Evolutionary conservation across 2,888 invertebrate species (phyloP).

Genomic region (Trachelus troglodyta): DNA sequence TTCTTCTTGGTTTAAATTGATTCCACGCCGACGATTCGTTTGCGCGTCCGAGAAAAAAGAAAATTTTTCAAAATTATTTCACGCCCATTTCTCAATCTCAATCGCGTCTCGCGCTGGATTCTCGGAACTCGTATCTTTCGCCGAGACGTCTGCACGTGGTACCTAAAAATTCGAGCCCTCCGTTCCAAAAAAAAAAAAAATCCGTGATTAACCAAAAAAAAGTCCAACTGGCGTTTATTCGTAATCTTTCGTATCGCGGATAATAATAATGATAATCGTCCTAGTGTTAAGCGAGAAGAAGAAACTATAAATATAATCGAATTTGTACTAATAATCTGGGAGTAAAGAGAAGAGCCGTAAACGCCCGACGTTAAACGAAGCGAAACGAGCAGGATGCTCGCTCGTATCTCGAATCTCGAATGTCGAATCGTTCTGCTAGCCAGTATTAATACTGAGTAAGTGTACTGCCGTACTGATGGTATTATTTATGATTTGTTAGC

Average conservation of each 20-base stretch:
- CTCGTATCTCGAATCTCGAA: not conserved
- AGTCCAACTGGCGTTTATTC: not conserved
- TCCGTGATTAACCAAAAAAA: not conserved
- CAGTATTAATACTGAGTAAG: constrained; percentile 5
- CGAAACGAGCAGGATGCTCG: not conserved
- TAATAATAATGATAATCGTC: not conserved
- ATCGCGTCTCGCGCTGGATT: not conserved
- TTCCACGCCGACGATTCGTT: too few species aligned
- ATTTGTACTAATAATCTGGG: not conserved
- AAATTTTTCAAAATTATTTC: too few species aligned
- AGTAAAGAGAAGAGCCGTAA: not conserved
- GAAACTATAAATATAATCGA: not conserved
- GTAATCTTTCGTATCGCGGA: not conserved
- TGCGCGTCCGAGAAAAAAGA: too few species aligned
- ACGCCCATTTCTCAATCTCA: not conserved
- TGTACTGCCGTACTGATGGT: constrained; percentile 47
- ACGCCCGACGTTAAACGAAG: not conserved
- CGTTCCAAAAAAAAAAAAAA: too few species aligned
- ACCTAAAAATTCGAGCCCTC: too few species aligned
- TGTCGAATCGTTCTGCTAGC: not conserved
- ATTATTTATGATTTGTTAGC: constrained; percentile 72
- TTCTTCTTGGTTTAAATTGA: too few species aligned
- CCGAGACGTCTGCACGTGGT: too few species aligned
- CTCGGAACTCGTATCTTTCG: not conserved
- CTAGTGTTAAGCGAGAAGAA: not conserved